phyloP scores from a whole-genome alignment of 2,888 invertebrate genomes.

The Luffia ferchaultella region DNA sequence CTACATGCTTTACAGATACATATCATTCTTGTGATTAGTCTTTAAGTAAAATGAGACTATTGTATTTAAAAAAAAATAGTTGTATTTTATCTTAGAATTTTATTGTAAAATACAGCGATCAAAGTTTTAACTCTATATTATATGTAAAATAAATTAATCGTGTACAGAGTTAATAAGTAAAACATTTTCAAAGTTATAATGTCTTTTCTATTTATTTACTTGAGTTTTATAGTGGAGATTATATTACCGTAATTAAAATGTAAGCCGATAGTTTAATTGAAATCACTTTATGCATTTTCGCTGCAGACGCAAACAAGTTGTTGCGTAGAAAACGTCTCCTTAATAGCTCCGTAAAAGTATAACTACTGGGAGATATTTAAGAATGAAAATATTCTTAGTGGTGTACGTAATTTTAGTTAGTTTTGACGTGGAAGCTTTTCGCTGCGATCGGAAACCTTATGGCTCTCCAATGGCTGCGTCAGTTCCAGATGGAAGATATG shows the following conservation, averaged over 20 bases:
- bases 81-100: neutral
- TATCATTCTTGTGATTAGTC: neutral
- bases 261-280: too few relatives aligned
- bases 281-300: too few relatives aligned
- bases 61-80: neutral
- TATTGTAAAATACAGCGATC: neutral
- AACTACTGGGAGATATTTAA: too few relatives aligned
- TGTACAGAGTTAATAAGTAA: neutral
- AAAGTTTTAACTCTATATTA: neutral
- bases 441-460: conserved; percentile 48
- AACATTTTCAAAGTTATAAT: neutral
- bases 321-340: too few relatives aligned
- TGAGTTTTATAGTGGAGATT: too few relatives aligned
- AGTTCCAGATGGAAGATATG: conserved; percentile 42
- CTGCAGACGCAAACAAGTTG: too few relatives aligned
- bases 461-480: conserved; percentile 37
- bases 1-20: too few relatives aligned
- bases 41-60: neutral
- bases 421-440: conserved; percentile 24
- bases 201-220: neutral
- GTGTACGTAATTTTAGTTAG: neutral
- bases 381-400: neutral
- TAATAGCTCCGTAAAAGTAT: too few relatives aligned
- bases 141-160: neutral
- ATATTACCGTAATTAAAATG: too few relatives aligned